Conservation (phyloP, 1,140 invertebrate genomes). For the Cephus cinctus region DNA sequence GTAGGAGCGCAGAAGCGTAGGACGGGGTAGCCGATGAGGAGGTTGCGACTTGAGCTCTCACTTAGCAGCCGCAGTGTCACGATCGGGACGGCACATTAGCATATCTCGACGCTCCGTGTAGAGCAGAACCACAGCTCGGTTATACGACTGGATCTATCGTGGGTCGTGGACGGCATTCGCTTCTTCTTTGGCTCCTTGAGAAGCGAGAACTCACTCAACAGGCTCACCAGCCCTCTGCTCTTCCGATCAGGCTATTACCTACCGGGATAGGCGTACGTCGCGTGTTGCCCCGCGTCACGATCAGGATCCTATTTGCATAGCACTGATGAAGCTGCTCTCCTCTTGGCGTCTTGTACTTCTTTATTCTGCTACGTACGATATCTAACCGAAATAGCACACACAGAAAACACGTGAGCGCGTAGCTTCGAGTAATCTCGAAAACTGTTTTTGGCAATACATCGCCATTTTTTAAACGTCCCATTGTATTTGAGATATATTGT, state of each 20-base stretch:
- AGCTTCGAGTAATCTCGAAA: background rate
- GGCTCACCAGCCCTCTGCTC: background rate
- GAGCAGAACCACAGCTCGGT: background rate
- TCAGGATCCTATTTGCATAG: constrained; percentile 40
- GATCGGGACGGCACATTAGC: constrained; percentile 37
- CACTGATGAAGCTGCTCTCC: constrained; percentile 38
- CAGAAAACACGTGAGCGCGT: no score
- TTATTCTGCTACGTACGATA: background rate
- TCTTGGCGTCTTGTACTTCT: constrained; percentile 11
- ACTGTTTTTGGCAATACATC: background rate
- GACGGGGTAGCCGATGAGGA: constrained; percentile 21
- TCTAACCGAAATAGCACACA: background rate
- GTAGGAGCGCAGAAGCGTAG: background rate
- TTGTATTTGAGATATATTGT: no score
- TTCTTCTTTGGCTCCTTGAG: constrained; percentile 22
- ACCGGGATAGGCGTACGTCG: constrained; percentile 34
- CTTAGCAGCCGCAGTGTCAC: constrained; percentile 34
- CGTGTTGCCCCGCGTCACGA: constrained; percentile 37
- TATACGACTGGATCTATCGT: background rate
- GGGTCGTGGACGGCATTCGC: no score
- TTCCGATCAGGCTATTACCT: constrained; percentile 16
- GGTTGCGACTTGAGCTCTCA: constrained; percentile 37
- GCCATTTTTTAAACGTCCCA: no score
- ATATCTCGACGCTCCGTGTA: constrained; percentile 37
- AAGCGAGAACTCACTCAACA: constrained; percentile 28